A percentile compares a stretch with the other conserved stretches of the same genome.
phyloP scores from a whole-genome alignment of 2,888 invertebrate species.

The Sthenelais limicola region DNA sequence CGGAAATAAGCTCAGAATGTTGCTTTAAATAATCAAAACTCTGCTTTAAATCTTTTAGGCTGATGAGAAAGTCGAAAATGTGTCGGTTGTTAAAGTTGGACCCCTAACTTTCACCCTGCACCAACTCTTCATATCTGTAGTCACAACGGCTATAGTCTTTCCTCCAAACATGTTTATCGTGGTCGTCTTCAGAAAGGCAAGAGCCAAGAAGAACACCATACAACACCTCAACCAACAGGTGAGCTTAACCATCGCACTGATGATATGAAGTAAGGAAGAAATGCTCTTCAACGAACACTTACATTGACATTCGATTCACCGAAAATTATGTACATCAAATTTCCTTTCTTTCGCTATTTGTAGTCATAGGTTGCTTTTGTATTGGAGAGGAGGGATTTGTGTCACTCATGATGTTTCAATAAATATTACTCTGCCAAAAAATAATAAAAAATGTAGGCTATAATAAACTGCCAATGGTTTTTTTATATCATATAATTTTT shows the following conservation, averaged over 20 bases:
- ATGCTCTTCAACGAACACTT: not conserved
- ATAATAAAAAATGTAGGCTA: too few relatives aligned
- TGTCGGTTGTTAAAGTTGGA: conserved; percentile 70
- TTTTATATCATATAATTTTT: too few relatives aligned
- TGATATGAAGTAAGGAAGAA: not conserved
- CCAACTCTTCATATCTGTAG: conserved; percentile 70
- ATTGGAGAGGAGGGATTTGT: too few relatives aligned
- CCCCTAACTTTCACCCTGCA: conserved; percentile 73
- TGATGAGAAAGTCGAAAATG: conserved; percentile 52
- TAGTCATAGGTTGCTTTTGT: too few relatives aligned
- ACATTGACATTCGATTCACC: too few relatives aligned
- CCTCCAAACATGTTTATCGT: conserved; percentile 69
- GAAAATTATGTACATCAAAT: too few relatives aligned
- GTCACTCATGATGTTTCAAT: too few relatives aligned
- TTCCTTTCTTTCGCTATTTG: not conserved
- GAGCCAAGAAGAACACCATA: conserved; percentile 64
- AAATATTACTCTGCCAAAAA: too few relatives aligned
- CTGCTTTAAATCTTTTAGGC: too few relatives aligned
- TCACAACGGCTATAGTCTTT: conserved; percentile 69
- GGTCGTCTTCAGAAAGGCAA: conserved; percentile 66
- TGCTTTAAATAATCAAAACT: too few relatives aligned
- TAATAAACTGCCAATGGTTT: too few relatives aligned
- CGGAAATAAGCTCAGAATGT: too few relatives aligned
- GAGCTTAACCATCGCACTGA: conserved; percentile 42
- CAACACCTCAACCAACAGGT: conserved; percentile 61